A percentile compares a stretch with the other conserved stretches of the same genome.
These are phyloP conservation scores for Anhinga rufa DNA, from an alignment of 2,113 vertebrate genomes.

Conservation along the genomic window DNA sequence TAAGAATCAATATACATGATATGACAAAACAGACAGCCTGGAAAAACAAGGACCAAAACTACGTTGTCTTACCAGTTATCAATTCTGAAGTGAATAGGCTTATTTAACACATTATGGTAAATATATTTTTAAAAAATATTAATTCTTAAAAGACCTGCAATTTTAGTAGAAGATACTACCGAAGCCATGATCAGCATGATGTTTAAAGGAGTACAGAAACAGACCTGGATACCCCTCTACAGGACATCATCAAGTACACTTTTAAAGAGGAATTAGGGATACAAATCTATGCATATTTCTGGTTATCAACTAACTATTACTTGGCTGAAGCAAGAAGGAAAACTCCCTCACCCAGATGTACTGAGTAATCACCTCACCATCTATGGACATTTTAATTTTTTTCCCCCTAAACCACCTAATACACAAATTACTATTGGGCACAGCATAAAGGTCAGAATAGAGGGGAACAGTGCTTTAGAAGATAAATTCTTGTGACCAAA, in stretches of 20 bases:
- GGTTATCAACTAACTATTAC: neutral
- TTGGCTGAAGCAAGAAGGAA: neutral
- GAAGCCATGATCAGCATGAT: neutral
- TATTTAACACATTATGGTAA: neutral
- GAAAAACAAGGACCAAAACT: neutral
- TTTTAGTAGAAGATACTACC: neutral
- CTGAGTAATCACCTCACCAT: neutral
- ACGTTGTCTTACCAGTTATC: neutral
- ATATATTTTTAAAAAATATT: neutral
- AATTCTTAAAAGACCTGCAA: neutral
- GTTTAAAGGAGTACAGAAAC: neutral
- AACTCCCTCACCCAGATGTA: neutral
- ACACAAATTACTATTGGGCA: neutral
- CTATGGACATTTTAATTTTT: neutral
- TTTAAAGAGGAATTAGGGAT: neutral
- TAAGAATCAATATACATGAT: neutral
- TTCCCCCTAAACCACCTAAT: neutral
- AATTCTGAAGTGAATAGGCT: neutral
- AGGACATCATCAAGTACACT: neutral
- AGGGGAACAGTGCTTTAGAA: neutral
- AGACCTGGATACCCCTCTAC: neutral
- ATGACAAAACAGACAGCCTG: neutral
- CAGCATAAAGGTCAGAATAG: neutral
- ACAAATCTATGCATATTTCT: neutral
- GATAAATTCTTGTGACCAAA: neutral